A percentile compares a stretch with the other conserved stretches of the same genome.
Conservation (phyloP, 2,888 invertebrate genomes). For the Hirtodrosophila duncani region DNA sequence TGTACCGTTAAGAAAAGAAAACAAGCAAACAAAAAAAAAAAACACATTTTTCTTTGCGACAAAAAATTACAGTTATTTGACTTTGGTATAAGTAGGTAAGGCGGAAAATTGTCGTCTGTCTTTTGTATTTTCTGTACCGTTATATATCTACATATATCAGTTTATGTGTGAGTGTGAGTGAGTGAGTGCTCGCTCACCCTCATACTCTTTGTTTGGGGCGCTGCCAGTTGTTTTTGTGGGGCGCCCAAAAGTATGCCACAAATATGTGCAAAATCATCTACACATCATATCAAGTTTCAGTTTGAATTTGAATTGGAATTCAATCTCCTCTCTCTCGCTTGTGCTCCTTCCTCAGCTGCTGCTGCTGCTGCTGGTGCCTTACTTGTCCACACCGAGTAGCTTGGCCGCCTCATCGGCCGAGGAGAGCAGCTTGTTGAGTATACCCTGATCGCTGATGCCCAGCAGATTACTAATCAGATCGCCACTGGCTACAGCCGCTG, state of each 20-base stretch:
- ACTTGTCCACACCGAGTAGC: constrained; percentile 88
- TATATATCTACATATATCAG: constrained; percentile 11
- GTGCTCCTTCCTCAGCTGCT: constrained; percentile 2
- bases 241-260: not conserved
- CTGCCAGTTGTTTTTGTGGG: no score
- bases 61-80: no score
- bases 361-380: constrained; percentile 29
- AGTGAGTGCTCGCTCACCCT: not conserved
- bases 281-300: no score
- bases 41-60: no score
- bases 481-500: constrained; percentile 53
- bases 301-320: no score
- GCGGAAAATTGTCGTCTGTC: constrained; percentile 36
- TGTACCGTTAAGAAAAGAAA: constrained; percentile 5
- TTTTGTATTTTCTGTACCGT: not conserved
- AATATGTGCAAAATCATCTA: no score
- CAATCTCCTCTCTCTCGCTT: no score
- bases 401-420: constrained; percentile 92
- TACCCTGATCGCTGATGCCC: constrained; percentile 90
- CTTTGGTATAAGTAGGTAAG: constrained; percentile 63
- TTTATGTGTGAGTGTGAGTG: constrained; percentile 7
- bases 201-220: not conserved
- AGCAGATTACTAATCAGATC: constrained; percentile 93
- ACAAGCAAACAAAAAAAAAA: constrained; percentile 17
- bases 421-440: constrained; percentile 90